These are phyloP conservation scores for Metopolophium dirhodum DNA, from an alignment of 1,140 invertebrate genomes.

Conservation along the genomic window DNA sequence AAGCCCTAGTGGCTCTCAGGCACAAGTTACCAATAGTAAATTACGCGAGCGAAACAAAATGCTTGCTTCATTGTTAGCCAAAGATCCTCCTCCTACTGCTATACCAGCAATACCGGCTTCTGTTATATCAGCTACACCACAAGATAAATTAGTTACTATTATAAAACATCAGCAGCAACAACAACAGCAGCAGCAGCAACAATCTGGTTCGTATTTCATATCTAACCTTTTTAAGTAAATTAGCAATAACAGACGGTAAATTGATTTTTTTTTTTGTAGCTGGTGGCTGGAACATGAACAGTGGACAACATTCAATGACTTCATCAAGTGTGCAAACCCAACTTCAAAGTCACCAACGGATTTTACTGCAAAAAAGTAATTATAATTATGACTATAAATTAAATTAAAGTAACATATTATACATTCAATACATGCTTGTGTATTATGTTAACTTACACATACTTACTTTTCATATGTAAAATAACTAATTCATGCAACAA, in stretches of 20 bases:
- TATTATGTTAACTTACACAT: neutral
- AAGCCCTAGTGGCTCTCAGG: conserved; percentile 58
- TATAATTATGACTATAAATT: neutral
- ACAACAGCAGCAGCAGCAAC: conserved; percentile 58
- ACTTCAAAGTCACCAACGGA: neutral
- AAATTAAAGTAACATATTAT: neutral
- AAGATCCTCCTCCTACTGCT: conserved; percentile 73
- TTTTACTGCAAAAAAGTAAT: conserved; percentile 27
- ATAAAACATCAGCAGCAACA: conserved; percentile 60
- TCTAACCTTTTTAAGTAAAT: neutral
- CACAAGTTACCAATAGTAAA: conserved; percentile 68
- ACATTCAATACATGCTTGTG: neutral
- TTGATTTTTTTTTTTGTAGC: neutral
- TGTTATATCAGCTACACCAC: conserved; percentile 72
- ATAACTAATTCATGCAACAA: neutral
- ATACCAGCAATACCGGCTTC: conserved; percentile 72
- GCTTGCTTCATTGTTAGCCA: conserved; percentile 81
- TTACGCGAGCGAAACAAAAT: conserved; percentile 86
- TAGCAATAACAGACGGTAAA: neutral
- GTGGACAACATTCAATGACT: conserved; percentile 33
- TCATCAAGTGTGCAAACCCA: neutral
- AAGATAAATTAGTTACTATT: conserved; percentile 67
- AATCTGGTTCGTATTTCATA: conserved; percentile 58
- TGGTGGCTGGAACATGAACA: conserved; percentile 36
- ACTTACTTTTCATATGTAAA: neutral